Conservation (phyloP, 2,888 invertebrate genomes). For the Pemphredon lugubris region DNA sequence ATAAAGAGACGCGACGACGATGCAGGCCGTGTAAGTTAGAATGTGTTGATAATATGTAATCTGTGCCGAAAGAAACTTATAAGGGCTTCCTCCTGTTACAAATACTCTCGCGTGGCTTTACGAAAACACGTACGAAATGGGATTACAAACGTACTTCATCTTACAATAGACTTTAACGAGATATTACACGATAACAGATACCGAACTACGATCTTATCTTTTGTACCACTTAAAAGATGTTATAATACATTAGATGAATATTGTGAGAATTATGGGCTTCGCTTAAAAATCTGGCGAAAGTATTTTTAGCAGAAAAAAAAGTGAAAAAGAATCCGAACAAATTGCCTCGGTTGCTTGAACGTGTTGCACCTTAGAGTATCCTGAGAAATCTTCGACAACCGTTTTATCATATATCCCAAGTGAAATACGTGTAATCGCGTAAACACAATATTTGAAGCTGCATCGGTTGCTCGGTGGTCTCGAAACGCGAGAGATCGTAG, state of each 20-base stretch:
- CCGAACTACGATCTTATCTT: conserved; percentile 8
- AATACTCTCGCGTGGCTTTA: conserved; percentile 6
- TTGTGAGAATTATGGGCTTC: conserved; percentile 10
- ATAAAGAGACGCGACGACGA: no score
- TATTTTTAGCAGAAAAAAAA: background rate
- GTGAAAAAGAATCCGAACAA: background rate
- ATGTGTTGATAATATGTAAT: conserved; percentile 13
- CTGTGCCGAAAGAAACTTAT: conserved; percentile 19
- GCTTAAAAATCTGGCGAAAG: background rate
- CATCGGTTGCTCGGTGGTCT: background rate
- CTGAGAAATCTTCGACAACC: background rate
- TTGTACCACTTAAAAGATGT: conserved; percentile 12
- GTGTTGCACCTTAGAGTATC: background rate
- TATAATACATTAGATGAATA: background rate
- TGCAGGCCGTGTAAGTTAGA: background rate
- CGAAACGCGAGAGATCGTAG: background rate
- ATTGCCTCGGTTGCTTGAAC: background rate
- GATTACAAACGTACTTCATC: background rate
- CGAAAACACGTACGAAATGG: background rate
- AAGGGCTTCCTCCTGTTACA: conserved; percentile 35
- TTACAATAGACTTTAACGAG: background rate
- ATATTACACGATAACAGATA: background rate
- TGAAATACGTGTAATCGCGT: background rate
- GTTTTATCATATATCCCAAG: background rate
- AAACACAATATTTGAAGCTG: conserved; percentile 8